Evolutionary conservation across 1,140 invertebrate genomes (phyloP).

Genomic region (Procambarus clarkii): DNA sequence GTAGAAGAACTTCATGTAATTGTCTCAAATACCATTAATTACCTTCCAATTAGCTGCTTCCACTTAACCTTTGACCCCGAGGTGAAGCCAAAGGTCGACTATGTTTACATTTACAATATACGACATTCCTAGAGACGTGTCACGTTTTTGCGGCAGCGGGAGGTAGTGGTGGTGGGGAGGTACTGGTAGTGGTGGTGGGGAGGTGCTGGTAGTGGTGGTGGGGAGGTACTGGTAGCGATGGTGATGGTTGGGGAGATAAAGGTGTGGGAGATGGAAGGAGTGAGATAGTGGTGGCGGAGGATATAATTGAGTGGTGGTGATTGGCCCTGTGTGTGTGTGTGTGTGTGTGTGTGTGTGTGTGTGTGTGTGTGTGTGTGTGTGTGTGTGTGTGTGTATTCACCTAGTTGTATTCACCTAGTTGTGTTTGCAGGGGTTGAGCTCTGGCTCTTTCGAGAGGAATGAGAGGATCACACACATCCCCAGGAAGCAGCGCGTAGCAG

Average conservation of each 20-base stretch:
- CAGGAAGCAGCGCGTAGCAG: too few species aligned
- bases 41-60: neutral
- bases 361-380: constrained; percentile 27
- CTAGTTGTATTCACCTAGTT: too few species aligned
- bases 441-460: too few species aligned
- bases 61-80: neutral
- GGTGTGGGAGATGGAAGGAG: neutral
- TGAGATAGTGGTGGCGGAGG: neutral
- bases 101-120: neutral
- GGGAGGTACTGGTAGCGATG: too few species aligned
- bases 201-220: neutral
- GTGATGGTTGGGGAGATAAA: neutral
- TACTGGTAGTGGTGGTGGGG: too few species aligned
- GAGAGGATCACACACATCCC: too few species aligned
- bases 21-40: too few species aligned
- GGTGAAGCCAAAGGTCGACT: neutral
- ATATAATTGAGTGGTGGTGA: neutral
- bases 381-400: neutral
- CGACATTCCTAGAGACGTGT: neutral
- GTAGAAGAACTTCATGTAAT: too few species aligned
- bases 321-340: constrained; percentile 19
- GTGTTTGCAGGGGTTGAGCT: too few species aligned
- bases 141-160: neutral
- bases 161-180: neutral
- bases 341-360: constrained; percentile 17